These are phyloP conservation scores for Ophiothrix spiculata DNA, from an alignment of 35 echinoderm and acorn worm species.

Conservation along the genomic window DNA sequence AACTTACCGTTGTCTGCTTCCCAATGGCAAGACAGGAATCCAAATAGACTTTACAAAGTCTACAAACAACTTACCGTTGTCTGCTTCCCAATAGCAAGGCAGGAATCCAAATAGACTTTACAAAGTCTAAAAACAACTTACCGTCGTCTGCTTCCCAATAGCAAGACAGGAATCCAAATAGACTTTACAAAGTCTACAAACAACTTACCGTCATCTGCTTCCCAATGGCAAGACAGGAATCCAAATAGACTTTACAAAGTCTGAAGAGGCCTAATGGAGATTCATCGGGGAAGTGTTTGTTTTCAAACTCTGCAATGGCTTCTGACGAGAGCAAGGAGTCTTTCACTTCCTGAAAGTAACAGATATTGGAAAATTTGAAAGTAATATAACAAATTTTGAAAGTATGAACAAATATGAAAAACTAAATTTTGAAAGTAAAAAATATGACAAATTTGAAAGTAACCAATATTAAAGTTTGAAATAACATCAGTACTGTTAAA, in stretches of 20 bases:
- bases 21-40: conserved; percentile 61
- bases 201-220: conserved; percentile 75
- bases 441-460: no score
- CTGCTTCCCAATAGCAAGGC: conserved; percentile 55
- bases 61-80: conserved; percentile 86
- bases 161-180: conserved; percentile 78
- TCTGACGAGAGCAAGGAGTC: conserved; percentile 4
- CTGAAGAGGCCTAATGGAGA: conserved; percentile 76
- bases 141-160: conserved; percentile 69
- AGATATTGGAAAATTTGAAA: no score
- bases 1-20: conserved; percentile 74
- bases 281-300: conserved; percentile 80
- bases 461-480: no score
- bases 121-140: conserved; percentile 67
- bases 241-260: conserved; percentile 79
- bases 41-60: conserved; percentile 80
- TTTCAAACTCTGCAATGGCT: conserved; percentile 79
- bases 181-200: conserved; percentile 59
- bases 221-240: conserved; percentile 60
- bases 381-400: no score
- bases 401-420: no score
- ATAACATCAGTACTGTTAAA: no score
- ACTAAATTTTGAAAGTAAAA: no score
- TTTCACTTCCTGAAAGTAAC: conserved; percentile 4
- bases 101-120: conserved; percentile 69